Evolutionary conservation across 2,113 vertebrate species (phyloP).

Genomic region (Ornithorhynchus anatinus): DNA sequence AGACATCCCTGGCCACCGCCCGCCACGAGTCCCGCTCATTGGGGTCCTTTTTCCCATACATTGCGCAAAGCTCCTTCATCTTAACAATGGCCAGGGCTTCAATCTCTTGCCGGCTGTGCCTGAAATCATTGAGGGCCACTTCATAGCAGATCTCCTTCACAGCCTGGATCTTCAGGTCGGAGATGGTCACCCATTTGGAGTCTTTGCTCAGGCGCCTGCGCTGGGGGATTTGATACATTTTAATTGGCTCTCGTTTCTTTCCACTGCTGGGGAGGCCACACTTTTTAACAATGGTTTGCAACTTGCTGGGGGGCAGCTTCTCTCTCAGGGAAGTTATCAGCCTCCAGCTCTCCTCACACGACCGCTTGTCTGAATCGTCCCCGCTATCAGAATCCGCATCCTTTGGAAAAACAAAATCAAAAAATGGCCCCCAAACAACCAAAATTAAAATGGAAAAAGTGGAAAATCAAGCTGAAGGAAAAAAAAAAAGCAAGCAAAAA

Average conservation of each 20-base stretch:
- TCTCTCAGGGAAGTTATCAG: slow-evolving; percentile 98
- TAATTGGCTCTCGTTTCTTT: slow-evolving; percentile 92
- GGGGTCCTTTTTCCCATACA: slow-evolving; percentile 95
- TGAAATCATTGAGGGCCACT: slow-evolving; percentile 96
- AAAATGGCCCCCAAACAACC: slow-evolving; percentile 92
- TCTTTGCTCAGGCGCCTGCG: slow-evolving; percentile 94
- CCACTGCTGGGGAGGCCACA: slow-evolving; percentile 98
- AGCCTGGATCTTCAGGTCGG: slow-evolving; percentile 98
- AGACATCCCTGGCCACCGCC: slow-evolving; percentile 94
- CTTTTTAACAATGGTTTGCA: slow-evolving; percentile 99
- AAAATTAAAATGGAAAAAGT: slow-evolving; percentile 88
- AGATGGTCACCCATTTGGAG: slow-evolving; percentile 98
- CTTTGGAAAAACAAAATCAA: slow-evolving; percentile 95
- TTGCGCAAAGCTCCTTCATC: slow-evolving; percentile 96
- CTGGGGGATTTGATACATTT: slow-evolving; percentile 98
- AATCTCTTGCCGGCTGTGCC: slow-evolving; percentile 95
- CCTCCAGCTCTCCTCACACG: slow-evolving; percentile 99
- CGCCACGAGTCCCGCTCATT: slow-evolving; percentile 97
- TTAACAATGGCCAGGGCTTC: slow-evolving; percentile 98
- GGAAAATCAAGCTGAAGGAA: slow-evolving; percentile 74
- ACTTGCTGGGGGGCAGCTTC: slow-evolving; percentile 98
- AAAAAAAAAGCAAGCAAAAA: slow-evolving; percentile 70
- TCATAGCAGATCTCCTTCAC: slow-evolving; percentile 99
- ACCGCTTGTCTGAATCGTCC: slow-evolving; percentile 99
- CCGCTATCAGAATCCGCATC: slow-evolving; percentile 99